These are phyloP conservation scores for Phasianus colchicus DNA, from an alignment of 2,113 vertebrate species.

Conservation along the genomic window DNA sequence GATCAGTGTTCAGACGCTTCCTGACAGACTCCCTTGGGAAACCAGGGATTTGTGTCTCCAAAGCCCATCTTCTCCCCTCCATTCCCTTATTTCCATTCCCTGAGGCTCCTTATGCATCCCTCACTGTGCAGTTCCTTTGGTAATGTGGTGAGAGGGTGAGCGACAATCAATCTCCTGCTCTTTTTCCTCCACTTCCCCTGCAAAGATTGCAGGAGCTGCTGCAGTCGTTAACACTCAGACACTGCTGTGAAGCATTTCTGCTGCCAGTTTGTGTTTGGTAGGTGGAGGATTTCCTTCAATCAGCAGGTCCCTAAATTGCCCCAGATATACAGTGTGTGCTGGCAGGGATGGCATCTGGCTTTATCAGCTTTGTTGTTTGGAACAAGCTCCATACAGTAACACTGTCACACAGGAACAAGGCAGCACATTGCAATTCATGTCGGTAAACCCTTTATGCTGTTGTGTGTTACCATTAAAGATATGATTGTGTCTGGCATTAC, in stretches of 20 bases:
- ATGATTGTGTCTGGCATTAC: conserved; percentile 33
- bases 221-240: neutral
- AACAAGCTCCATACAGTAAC: conserved; percentile 23
- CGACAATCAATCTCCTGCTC: neutral
- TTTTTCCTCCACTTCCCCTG: neutral
- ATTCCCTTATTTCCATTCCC: conserved; percentile 13
- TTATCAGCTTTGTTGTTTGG: conserved; percentile 25
- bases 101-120: neutral
- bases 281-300: conserved; percentile 36
- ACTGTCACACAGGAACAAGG: conserved; percentile 12
- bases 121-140: fast-evolving
- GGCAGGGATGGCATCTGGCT: conserved; percentile 30
- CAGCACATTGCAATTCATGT: conserved; percentile 26
- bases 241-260: neutral
- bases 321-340: neutral
- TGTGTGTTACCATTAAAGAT: conserved; percentile 19
- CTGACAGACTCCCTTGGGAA: neutral
- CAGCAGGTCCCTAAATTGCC: conserved; percentile 8
- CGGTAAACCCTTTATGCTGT: conserved; percentile 5
- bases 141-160: neutral
- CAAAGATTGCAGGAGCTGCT: conserved; percentile 11
- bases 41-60: neutral
- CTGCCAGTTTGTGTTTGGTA: conserved; percentile 23
- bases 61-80: neutral
- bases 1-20: neutral